A percentile compares a stretch with the other conserved stretches of the same genome.
phyloP scores from a whole-genome alignment of 2,888 invertebrate genomes.

The Ashinkailepas kermadecensis region DNA sequence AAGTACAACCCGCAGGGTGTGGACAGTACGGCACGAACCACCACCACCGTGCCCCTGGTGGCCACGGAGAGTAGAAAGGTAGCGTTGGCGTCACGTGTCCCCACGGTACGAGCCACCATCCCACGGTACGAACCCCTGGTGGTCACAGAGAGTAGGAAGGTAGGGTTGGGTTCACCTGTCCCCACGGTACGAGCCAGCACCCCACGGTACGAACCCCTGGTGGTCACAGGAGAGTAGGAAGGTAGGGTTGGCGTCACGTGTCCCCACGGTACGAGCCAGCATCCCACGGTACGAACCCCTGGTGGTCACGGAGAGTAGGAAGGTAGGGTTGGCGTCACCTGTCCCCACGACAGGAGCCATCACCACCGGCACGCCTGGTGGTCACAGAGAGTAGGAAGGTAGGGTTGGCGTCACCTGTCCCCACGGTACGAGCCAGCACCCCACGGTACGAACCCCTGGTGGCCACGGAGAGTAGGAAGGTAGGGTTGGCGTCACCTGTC shows the following conservation, averaged over 20 bases:
- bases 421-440: slow-evolving; percentile 23
- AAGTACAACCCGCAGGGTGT: slow-evolving; percentile 24
- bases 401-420: slow-evolving; percentile 28
- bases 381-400: slow-evolving; percentile 49
- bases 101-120: slow-evolving; percentile 23
- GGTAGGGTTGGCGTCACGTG: too few species aligned
- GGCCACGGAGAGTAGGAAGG: slow-evolving; percentile 48
- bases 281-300: slow-evolving; percentile 44
- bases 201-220: too few species aligned
- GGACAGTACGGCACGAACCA: not conserved
- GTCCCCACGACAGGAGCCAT: slow-evolving; percentile 22
- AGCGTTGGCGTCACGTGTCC: too few species aligned
- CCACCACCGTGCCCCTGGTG: slow-evolving; percentile 42
- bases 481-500: slow-evolving; percentile 35
- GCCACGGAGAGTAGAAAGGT: slow-evolving; percentile 49
- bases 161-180: too few species aligned
- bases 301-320: slow-evolving; percentile 49
- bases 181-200: too few species aligned
- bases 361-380: slow-evolving; percentile 46
- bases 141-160: slow-evolving; percentile 48
- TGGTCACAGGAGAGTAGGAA: too few species aligned
- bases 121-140: slow-evolving; percentile 43
- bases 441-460: slow-evolving; percentile 45
- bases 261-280: slow-evolving; percentile 15
- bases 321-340: too few species aligned